Evolutionary conservation across 2,797 vertebrate species (phyloP).

Genomic region (Prionace glauca): DNA sequence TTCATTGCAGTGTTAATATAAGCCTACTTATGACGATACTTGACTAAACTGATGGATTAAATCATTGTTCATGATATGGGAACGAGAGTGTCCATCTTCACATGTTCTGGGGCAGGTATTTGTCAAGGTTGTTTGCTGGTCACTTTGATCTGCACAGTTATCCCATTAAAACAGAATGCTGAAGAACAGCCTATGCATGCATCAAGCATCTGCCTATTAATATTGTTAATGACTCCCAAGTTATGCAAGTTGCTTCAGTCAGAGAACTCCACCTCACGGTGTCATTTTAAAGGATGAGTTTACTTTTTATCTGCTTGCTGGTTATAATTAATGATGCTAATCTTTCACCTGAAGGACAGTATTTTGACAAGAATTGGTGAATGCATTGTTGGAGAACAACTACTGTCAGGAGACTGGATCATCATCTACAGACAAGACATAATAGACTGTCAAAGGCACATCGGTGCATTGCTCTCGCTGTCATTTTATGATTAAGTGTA

Average conservation of each 20-base stretch:
- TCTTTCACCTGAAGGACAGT: not conserved
- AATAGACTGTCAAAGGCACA: not conserved
- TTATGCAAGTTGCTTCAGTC: not conserved
- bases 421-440: not conserved
- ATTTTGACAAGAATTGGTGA: constrained; percentile 20
- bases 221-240: not conserved
- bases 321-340: constrained; percentile 4
- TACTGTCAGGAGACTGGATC: not conserved
- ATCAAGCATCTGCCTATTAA: not conserved
- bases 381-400: not conserved
- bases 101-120: not conserved
- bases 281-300: not conserved
- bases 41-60: not conserved
- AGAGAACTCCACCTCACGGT: not conserved
- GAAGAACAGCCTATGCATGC: not conserved
- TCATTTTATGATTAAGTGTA: constrained; percentile 8
- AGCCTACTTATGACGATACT: too few species aligned
- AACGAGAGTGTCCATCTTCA: not conserved
- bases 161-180: not conserved
- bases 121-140: not conserved
- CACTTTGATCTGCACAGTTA: not conserved
- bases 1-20: too few species aligned
- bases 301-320: not conserved
- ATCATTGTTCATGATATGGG: not conserved
- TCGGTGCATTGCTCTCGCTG: not conserved